Conservation (phyloP, 1,140 invertebrate species). For the Vanessa atalanta region DNA sequence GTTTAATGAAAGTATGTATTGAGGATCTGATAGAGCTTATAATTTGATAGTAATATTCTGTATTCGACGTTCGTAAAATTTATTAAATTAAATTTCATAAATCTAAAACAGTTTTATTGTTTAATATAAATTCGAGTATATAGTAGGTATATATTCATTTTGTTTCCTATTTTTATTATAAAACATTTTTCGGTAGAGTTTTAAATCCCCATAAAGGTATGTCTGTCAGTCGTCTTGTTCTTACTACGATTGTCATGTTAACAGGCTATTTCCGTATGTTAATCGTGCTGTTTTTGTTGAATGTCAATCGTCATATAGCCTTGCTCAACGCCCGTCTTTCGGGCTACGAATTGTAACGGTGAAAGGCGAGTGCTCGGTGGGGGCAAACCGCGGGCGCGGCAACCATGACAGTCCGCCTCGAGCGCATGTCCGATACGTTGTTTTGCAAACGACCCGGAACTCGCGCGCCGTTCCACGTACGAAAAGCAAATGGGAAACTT, state of each 20-base stretch:
- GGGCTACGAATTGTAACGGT: slow-evolving; percentile 76
- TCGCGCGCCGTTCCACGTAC: slow-evolving; percentile 38
- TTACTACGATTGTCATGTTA: slow-evolving; percentile 20
- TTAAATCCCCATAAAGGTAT: neutral
- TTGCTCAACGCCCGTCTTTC: slow-evolving; percentile 69
- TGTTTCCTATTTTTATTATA: too few species aligned
- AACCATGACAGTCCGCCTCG: slow-evolving; percentile 50
- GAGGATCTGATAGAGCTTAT: too few species aligned
- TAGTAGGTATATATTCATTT: too few species aligned
- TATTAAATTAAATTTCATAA: too few species aligned
- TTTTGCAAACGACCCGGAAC: slow-evolving; percentile 36
- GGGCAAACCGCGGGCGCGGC: slow-evolving; percentile 49
- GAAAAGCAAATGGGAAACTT: slow-evolving; percentile 62
- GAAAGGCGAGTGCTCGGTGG: slow-evolving; percentile 68
- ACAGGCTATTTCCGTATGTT: slow-evolving; percentile 63
- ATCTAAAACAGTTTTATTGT: too few species aligned
- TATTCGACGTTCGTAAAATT: too few species aligned
- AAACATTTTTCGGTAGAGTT: too few species aligned
- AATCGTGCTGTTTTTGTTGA: slow-evolving; percentile 66
- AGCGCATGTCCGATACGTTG: slow-evolving; percentile 48
- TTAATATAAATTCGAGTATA: too few species aligned
- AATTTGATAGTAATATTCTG: too few species aligned
- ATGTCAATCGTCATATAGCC: slow-evolving; percentile 77
- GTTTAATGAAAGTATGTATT: too few species aligned
- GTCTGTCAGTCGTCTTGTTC: neutral